Conservation (phyloP, 1,140 invertebrate species). For the Euura saliciscinereae region DNA sequence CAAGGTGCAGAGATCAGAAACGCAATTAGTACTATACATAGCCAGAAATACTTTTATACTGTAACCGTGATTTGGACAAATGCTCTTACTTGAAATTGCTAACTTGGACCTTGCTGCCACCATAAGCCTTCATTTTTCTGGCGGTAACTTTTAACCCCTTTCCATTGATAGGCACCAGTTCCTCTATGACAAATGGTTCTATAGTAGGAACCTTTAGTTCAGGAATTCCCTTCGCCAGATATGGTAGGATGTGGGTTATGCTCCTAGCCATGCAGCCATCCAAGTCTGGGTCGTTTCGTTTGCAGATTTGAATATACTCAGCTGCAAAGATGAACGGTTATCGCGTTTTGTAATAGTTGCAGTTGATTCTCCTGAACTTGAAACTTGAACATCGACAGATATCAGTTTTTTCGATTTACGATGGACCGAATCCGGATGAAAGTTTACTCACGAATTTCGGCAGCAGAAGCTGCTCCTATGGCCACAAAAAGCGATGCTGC, state of each 20-base stretch:
- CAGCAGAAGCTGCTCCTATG: too few species aligned
- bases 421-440: too few species aligned
- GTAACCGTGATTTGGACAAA: too few species aligned
- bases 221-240: conserved; percentile 62
- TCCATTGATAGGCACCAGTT: conserved; percentile 60
- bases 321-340: conserved; percentile 53
- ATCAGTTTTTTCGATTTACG: too few species aligned
- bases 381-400: too few species aligned
- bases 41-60: too few species aligned
- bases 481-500: too few species aligned
- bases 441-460: too few species aligned
- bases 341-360: too few species aligned
- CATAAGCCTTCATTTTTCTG: conserved; percentile 63
- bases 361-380: too few species aligned
- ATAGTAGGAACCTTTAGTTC: conserved; percentile 63
- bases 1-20: too few species aligned
- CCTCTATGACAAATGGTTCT: conserved; percentile 65
- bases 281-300: conserved; percentile 61
- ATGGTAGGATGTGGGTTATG: conserved; percentile 55
- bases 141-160: conserved; percentile 64
- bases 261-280: conserved; percentile 64
- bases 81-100: conserved; percentile 56
- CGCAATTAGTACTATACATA: too few species aligned
- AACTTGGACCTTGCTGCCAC: conserved; percentile 62
- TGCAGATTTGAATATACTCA: conserved; percentile 66